Percentiles rank a stretch among this genome's conserved stretches.
phyloP scores from a whole-genome alignment of 2,888 invertebrate genomes.

The Ormia ochracea region DNA sequence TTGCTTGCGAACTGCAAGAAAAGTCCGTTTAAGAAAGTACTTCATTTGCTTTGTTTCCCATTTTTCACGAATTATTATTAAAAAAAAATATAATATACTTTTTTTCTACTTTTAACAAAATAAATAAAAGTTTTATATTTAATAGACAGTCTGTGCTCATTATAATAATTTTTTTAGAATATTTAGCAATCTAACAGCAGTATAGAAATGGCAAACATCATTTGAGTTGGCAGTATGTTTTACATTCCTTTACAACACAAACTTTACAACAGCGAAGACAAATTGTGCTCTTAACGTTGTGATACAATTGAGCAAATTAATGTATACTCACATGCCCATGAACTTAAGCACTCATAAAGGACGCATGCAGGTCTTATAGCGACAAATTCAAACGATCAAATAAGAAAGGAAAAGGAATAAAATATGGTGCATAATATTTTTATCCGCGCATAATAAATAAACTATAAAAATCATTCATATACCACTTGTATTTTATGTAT shows the following conservation, averaged over 20 bases:
- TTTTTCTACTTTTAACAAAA: too few relatives aligned
- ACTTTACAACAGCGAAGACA: not conserved
- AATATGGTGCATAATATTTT: not conserved
- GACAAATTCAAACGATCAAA: not conserved
- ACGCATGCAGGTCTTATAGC: not conserved
- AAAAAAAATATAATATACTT: too few relatives aligned
- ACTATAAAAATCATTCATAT: not conserved
- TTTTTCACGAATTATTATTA: too few relatives aligned
- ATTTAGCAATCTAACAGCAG: too few relatives aligned
- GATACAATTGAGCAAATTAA: conserved; percentile 18
- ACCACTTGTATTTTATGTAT: not conserved
- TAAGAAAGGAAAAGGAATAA: not conserved
- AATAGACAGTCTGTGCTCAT: too few relatives aligned
- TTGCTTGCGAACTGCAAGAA: too few relatives aligned
- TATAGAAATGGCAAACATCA: too few relatives aligned
- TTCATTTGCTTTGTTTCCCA: too few relatives aligned
- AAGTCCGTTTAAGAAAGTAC: too few relatives aligned
- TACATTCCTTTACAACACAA: not conserved
- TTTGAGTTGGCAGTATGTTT: too few relatives aligned
- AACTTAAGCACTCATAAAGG: not conserved
- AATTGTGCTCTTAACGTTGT: conserved; percentile 1
- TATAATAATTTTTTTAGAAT: too few relatives aligned
- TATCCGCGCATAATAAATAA: not conserved
- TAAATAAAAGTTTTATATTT: too few relatives aligned
- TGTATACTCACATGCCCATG: not conserved